phyloP scores from a whole-genome alignment of 2,113 vertebrate genomes.

The Axis porcinus region DNA sequence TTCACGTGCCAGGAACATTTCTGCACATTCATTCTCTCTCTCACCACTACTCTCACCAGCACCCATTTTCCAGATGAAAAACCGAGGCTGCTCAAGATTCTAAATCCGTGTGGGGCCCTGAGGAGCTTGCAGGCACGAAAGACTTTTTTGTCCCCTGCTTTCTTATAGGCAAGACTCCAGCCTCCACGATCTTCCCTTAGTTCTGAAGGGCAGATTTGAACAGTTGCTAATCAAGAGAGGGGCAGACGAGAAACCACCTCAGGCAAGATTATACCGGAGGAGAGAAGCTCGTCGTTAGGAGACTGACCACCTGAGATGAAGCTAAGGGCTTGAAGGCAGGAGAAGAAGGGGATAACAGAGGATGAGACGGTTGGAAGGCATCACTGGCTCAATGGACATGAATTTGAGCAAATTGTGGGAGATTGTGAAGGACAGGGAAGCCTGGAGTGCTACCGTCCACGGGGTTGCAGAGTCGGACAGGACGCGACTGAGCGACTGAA shows the following conservation, averaged over 20 bases:
- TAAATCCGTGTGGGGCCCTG: background rate
- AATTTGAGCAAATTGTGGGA: background rate
- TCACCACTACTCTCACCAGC: background rate
- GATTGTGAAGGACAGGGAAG: background rate
- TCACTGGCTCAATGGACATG: background rate
- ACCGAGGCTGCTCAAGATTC: background rate
- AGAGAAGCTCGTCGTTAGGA: background rate
- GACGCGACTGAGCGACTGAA: background rate
- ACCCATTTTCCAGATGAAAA: background rate
- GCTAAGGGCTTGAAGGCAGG: background rate
- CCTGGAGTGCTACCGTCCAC: background rate
- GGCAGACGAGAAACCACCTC: background rate
- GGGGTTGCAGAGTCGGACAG: background rate
- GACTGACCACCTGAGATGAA: background rate
- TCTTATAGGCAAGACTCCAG: background rate
- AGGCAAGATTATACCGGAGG: background rate
- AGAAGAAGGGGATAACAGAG: background rate
- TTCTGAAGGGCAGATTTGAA: background rate
- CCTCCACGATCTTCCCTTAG: background rate
- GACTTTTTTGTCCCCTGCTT: background rate
- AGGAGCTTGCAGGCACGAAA: background rate
- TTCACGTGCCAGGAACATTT: fast-evolving
- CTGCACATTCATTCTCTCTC: background rate
- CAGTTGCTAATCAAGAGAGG: background rate
- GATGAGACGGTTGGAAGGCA: background rate